A percentile compares a stretch with the other conserved stretches of the same genome.
Conservation (phyloP, 2,113 vertebrate genomes). For the Hemicordylus capensis region DNA sequence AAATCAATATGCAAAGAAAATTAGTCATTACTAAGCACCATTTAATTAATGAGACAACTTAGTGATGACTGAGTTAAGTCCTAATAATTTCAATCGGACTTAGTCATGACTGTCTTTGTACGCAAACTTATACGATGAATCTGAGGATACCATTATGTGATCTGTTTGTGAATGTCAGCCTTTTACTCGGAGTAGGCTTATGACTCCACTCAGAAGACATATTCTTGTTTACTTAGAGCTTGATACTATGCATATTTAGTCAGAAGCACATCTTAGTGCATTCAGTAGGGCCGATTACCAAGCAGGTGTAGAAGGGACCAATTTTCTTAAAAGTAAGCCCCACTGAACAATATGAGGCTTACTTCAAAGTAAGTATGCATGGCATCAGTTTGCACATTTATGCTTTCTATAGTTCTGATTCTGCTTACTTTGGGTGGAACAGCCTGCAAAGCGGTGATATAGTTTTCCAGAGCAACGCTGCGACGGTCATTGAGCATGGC, state of each 20-base stretch:
- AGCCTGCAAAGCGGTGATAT: slow-evolving; percentile 92
- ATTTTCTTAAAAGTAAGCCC: neutral
- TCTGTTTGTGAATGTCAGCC: too few species aligned
- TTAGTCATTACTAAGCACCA: too few species aligned
- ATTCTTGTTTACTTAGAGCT: neutral
- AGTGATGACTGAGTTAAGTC: too few species aligned
- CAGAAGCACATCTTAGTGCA: neutral
- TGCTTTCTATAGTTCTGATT: neutral
- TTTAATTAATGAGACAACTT: too few species aligned
- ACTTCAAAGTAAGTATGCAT: neutral
- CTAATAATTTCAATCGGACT: too few species aligned
- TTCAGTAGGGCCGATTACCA: neutral
- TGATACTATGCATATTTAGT: neutral
- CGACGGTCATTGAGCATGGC: slow-evolving; percentile 95
- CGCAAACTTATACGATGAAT: too few species aligned
- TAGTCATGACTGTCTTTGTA: too few species aligned
- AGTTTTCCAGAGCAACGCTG: slow-evolving; percentile 94
- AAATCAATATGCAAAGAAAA: neutral
- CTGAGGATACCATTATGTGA: too few species aligned
- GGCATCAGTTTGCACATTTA: neutral
- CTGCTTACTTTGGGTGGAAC: slow-evolving; percentile 80
- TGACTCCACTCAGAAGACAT: too few species aligned
- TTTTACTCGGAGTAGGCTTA: too few species aligned
- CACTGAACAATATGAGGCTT: too few species aligned
- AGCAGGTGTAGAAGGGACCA: neutral